Conservation (phyloP, 2,797 vertebrate genomes). For the Thripadectes ignobilis region DNA sequence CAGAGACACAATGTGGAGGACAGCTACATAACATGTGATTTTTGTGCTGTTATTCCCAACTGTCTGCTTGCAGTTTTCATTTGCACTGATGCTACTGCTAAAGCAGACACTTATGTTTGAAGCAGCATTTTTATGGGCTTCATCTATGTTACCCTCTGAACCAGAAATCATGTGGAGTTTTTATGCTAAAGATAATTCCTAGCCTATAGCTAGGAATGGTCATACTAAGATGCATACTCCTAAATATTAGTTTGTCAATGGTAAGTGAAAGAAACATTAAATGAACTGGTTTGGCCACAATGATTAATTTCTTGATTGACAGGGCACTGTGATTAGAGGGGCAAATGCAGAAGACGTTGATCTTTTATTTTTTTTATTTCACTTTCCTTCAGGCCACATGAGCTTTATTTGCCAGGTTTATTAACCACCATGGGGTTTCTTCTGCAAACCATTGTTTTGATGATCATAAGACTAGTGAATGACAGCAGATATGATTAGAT, state of each 20-base stretch:
- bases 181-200: neutral
- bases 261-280: neutral
- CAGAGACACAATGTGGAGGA: neutral
- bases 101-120: neutral
- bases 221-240: neutral
- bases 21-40: neutral
- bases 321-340: neutral
- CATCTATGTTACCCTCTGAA: neutral
- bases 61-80: neutral
- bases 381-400: neutral
- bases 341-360: neutral
- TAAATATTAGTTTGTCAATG: neutral
- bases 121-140: constrained; percentile 13
- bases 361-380: neutral
- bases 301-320: neutral
- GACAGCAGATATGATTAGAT: neutral
- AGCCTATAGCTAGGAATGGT: neutral
- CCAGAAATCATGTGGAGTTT: neutral
- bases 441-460: neutral
- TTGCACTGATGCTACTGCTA: neutral
- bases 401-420: neutral
- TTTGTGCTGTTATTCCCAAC: neutral
- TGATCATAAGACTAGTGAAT: neutral
- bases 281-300: neutral
- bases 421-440: neutral